Base-by-base conservation (phyloP, 2,797 vertebrate species). In the Pantherophis alleghaniensis region DNA sequence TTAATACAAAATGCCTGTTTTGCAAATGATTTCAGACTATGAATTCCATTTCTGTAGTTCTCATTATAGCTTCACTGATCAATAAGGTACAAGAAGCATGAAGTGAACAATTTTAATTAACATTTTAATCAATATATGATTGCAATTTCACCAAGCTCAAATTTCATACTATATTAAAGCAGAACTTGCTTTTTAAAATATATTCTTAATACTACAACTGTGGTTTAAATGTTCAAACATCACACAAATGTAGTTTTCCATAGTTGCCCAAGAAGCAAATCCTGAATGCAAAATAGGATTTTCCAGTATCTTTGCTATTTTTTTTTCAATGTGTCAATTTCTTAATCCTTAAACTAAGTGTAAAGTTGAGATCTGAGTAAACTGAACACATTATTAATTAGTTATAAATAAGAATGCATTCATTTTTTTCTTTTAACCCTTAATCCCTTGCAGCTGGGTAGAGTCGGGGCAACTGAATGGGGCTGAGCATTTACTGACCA, bases 1-100 rank as follows among this genome's bases (percentile, higher is more conserved):
- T 90, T 95, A 95, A 95, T 92, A 90, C 89, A 95, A 90, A 96
- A 94, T 32, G 94, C 89, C 94, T 96, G 93, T 92, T 91, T 94
- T 91, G 66, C 20, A 94, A 95, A 96, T 90, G 83, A 92, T 91
- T 94, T 95, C 91, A 92, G 86, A 92, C 59, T 79, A 56, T 94
- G 69, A 97, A 96, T 90, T 95, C 79, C 74, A 95, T 86, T 28
- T 24, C 93, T 88, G 93, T 92, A 90, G 92, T 96, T 96, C 94
- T 96, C 91, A 90, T 95, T 95, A 94, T 91, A 61, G 56, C 69
- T 94, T 92, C 94, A 94, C 94, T 94, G 91, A 96, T 95, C 95
- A 91, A 91, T 95, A 93, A 91, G 53, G 93, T 10, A 83, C 92
- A 61, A 32, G 90, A 91, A 94, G 24, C 57, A 20, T 42, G n/a